These are phyloP conservation scores for Plumapathes pennacea DNA, from an alignment of 92 coral and sea anemone species.

Conservation along the genomic window DNA sequence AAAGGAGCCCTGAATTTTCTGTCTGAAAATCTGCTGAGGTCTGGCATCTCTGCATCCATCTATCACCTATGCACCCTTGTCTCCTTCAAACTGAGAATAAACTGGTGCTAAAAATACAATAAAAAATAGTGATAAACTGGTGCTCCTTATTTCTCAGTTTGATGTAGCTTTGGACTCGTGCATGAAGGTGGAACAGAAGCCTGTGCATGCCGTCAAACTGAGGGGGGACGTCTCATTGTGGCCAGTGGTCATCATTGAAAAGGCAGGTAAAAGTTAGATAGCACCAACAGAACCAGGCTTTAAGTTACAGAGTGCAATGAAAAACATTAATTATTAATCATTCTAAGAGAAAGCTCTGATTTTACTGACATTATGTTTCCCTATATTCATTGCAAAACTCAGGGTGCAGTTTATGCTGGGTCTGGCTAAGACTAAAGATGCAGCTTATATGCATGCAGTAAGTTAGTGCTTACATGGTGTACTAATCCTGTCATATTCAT, in stretches of 20 bases:
- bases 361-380: too few relatives aligned
- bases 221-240: conserved; percentile 57
- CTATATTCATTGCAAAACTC: too few relatives aligned
- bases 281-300: background rate
- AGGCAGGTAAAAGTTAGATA: conserved; percentile 37
- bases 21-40: too few relatives aligned
- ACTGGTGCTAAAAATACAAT: background rate
- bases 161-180: conserved; percentile 71
- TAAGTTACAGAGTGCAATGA: background rate
- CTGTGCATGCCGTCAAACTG: conserved; percentile 65
- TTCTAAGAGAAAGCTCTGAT: too few relatives aligned
- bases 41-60: too few relatives aligned
- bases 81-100: too few relatives aligned
- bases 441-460: too few relatives aligned
- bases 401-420: too few relatives aligned
- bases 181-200: conserved; percentile 57
- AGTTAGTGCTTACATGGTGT: too few relatives aligned
- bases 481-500: too few relatives aligned
- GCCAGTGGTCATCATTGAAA: conserved; percentile 88
- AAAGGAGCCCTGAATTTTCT: too few relatives aligned
- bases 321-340: background rate
- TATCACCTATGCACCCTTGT: background rate
- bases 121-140: background rate
- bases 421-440: too few relatives aligned
- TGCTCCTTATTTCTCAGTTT: conserved; percentile 44